Percentiles rank a stretch among this genome's conserved stretches.
Conservation (phyloP, 2,888 invertebrate genomes). For the Caenorhabditis sp. region DNA sequence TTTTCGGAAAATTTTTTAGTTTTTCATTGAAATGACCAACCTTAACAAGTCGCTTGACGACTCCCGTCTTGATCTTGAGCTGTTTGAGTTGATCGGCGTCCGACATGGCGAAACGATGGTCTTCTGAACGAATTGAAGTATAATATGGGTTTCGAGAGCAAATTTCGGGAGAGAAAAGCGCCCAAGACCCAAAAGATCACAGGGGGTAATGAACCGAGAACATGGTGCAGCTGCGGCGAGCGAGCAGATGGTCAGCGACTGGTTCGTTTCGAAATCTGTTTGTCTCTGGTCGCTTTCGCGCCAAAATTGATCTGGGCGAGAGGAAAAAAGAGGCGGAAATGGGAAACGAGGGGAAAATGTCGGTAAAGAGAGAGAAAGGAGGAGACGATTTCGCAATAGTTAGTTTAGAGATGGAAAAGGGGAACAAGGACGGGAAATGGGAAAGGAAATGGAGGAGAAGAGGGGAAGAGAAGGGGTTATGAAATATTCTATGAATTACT, state of each 20-base stretch:
- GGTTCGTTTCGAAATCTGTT: constrained; percentile 36
- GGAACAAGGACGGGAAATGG: background rate
- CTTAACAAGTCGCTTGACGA: constrained; percentile 69
- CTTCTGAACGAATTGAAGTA: constrained; percentile 5
- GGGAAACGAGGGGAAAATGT: too few relatives aligned
- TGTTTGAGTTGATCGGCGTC: constrained; percentile 65
- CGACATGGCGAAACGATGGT: constrained; percentile 48
- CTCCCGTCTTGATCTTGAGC: constrained; percentile 71
- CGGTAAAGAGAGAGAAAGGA: too few relatives aligned
- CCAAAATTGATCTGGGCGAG: constrained; percentile 20
- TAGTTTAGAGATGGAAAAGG: background rate
- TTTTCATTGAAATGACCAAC: too few relatives aligned
- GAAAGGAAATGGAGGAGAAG: background rate
- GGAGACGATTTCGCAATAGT: constrained; percentile 26
- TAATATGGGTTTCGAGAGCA: background rate
- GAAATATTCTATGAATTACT: constrained; percentile 43
- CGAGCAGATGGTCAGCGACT: constrained; percentile 31
- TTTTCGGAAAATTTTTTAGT: too few relatives aligned
- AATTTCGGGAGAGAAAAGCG: background rate
- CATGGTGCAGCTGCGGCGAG: background rate
- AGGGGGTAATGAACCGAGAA: constrained; percentile 47
- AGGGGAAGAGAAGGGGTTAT: constrained; percentile 21
- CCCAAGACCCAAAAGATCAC: too few relatives aligned
- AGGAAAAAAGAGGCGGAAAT: too few relatives aligned
- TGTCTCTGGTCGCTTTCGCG: constrained; percentile 21